A percentile compares a stretch with the other conserved stretches of the same genome.
Conservation (phyloP, 2,888 invertebrate genomes). For the Brassicogethes aeneus region DNA sequence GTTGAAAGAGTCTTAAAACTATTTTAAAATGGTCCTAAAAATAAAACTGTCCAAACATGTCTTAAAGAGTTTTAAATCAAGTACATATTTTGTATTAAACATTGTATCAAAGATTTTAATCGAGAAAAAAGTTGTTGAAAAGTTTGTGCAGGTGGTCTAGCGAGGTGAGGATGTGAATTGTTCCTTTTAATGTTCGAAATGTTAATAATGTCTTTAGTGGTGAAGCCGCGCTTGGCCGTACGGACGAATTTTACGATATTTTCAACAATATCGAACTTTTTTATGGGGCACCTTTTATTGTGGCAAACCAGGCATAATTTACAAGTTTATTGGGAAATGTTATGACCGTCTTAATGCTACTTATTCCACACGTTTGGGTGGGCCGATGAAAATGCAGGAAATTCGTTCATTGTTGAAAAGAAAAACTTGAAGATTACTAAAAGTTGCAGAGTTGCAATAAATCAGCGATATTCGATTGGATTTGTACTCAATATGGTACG, state of each 20-base stretch:
- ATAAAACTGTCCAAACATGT: too few relatives aligned
- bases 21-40: too few relatives aligned
- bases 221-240: background rate
- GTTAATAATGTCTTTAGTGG: background rate
- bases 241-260: background rate
- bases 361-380: background rate
- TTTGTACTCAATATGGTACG: slow-evolving; percentile 18
- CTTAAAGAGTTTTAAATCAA: too few relatives aligned
- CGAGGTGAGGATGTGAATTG: background rate
- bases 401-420: background rate
- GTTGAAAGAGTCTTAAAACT: too few relatives aligned
- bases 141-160: background rate
- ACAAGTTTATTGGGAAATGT: background rate
- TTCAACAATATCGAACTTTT: background rate
- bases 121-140: too few relatives aligned
- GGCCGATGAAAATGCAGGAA: background rate
- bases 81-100: too few relatives aligned
- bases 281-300: background rate
- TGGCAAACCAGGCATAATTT: background rate
- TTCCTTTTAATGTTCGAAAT: background rate
- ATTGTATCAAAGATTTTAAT: too few relatives aligned
- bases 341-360: too few relatives aligned
- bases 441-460: slow-evolving; percentile 8
- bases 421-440: background rate
- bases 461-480: slow-evolving; percentile 19